Evolutionary conservation across 2,888 invertebrate species (phyloP).

Genomic region (Anodontia alba): DNA sequence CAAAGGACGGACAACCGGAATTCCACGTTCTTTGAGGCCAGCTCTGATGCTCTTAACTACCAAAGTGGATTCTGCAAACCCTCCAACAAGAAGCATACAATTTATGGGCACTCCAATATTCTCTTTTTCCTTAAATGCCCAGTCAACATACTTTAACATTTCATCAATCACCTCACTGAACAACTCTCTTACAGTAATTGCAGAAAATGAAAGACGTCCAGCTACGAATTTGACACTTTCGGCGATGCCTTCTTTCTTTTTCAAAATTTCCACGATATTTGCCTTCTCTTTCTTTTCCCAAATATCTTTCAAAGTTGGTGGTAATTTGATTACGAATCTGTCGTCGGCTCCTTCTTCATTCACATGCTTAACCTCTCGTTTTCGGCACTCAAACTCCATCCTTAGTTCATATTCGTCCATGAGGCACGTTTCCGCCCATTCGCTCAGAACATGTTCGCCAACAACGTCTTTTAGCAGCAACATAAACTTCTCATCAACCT

Average conservation of each 20-base stretch:
- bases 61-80: slow-evolving; percentile 44
- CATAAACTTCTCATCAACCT: slow-evolving; percentile 19
- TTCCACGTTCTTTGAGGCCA: slow-evolving; percentile 15
- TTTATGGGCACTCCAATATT: slow-evolving; percentile 25
- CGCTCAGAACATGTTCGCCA: slow-evolving; percentile 10
- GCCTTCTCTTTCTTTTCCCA: slow-evolving; percentile 22
- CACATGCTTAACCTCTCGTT: slow-evolving; percentile 2
- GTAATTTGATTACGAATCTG: slow-evolving; percentile 19
- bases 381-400: slow-evolving; percentile 34
- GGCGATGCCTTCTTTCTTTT: background rate
- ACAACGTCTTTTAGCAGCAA: slow-evolving; percentile 27
- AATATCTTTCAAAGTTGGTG: slow-evolving; percentile 19
- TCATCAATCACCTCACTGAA: slow-evolving; percentile 33
- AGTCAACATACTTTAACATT: slow-evolving; percentile 26
- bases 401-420: slow-evolving; percentile 33
- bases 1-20: slow-evolving; percentile 42
- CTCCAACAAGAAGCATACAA: slow-evolving; percentile 41
- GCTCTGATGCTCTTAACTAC: slow-evolving; percentile 32
- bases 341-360: slow-evolving; percentile 25
- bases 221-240: slow-evolving; percentile 22
- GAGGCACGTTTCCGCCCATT: background rate
- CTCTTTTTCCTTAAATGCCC: slow-evolving; percentile 1
- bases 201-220: slow-evolving; percentile 23
- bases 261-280: slow-evolving; percentile 20
- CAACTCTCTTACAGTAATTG: slow-evolving; percentile 12